Evolutionary conservation across 1,140 invertebrate species (phyloP), one percentile per base, ranked within the genome.

Genomic region (Callitettix versicolor): DNA sequence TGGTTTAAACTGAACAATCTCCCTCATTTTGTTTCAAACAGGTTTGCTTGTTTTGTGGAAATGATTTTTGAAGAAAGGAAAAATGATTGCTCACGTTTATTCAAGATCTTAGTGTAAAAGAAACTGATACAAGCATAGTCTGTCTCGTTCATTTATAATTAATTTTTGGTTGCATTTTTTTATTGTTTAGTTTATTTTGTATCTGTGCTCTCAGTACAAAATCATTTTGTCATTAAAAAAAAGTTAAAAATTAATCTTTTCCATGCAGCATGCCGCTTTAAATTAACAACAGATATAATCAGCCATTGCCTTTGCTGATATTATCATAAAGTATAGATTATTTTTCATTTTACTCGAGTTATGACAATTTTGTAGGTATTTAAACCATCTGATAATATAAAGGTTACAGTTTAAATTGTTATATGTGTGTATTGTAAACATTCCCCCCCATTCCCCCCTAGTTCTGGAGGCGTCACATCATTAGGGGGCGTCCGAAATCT

Each of bases 391-490:
- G 26, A 30, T 30, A 30, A 54, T 47, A 55, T 59, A 33, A 44
- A 33, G 38, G 20, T 57, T 49, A 56, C 50, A 33, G 30, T 48
- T 24, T 18, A 44, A 34, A 33, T 52, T 51, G 38, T 42, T 42
- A 42, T 17, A 56, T 44, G 24, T 43, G 42, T 49, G 26, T 49
- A 20, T 48, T 49, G 47, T 17, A 20, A 58, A 49, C 47, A 61
- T 59, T 58, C 58, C 55, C 59, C 63, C 56, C 43, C 36, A 34
- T 33, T 26, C 63, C 65, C 71, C 69, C 70, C 69, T 71, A 65
- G 69, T 71, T 72, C 71, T 72, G 71, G 71, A 71, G 71, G 69
- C 64, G 61, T 59, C 67, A 69, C 69, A 71, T 66, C 66, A 60
- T 72, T 71, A 73, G 73, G 74, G 73, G 66, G 65, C 43, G 33